Conservation (phyloP, 2,888 invertebrate genomes). For the Lycocerus yunnanus region DNA sequence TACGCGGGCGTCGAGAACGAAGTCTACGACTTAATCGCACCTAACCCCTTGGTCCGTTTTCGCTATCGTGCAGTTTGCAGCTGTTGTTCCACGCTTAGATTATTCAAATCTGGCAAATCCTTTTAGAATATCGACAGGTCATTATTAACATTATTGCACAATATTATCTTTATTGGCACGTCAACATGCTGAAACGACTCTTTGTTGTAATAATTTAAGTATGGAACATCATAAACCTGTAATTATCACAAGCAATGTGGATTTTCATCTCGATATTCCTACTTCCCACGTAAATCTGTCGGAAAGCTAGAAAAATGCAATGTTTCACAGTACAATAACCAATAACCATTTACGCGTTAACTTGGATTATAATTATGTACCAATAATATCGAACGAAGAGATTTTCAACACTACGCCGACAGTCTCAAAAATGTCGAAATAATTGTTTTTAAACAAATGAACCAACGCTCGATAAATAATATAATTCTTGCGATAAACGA, state of each 20-base stretch:
- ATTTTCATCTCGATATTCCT: background rate
- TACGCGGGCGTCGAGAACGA: no score
- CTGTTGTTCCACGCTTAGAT: background rate
- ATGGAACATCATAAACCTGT: background rate
- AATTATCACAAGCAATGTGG: background rate
- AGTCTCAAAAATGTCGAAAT: background rate
- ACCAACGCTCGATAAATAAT: background rate
- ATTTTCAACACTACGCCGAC: background rate
- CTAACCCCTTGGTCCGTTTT: background rate
- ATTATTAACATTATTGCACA: background rate
- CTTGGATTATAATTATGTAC: background rate
- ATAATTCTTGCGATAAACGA: background rate
- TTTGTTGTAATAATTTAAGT: background rate
- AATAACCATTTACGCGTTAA: background rate
- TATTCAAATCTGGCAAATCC: background rate
- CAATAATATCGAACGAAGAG: background rate
- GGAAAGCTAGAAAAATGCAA: background rate
- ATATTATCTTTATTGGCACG: background rate
- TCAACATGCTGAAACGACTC: background rate
- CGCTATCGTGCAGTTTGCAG: background rate
- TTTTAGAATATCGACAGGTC: background rate
- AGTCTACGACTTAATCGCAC: no score
- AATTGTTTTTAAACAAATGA: background rate
- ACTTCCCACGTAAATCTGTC: background rate
- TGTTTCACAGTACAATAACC: background rate